Conservation (phyloP, 1,140 invertebrate species). For the Matsumurasca onukii region DNA sequence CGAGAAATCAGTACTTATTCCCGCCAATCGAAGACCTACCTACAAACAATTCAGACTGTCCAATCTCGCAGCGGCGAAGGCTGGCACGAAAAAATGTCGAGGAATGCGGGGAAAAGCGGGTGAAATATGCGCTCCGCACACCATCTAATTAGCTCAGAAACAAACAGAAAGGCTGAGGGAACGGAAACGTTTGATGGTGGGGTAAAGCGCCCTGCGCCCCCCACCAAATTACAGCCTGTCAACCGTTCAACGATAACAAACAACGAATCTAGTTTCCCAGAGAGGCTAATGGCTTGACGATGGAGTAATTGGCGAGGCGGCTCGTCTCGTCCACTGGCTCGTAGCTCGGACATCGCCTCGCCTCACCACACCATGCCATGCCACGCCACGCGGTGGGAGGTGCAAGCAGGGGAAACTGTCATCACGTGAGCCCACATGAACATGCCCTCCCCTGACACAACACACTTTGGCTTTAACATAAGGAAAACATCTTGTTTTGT, state of each 20-base stretch:
- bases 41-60: too few relatives aligned
- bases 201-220: not conserved
- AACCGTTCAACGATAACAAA: conserved; percentile 21
- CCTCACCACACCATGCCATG: too few relatives aligned
- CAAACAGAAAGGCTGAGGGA: conserved; percentile 1
- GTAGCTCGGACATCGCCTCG: not conserved
- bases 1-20: too few relatives aligned
- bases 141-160: conserved; percentile 16
- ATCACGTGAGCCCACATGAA: too few relatives aligned
- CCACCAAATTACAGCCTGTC: conserved; percentile 22
- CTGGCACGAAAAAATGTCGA: not conserved
- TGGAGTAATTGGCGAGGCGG: conserved; percentile 13
- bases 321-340: not conserved
- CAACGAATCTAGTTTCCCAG: conserved; percentile 26
- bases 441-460: too few relatives aligned
- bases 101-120: not conserved
- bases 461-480: too few relatives aligned
- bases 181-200: conserved; percentile 19
- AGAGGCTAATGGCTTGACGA: conserved; percentile 17
- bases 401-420: too few relatives aligned
- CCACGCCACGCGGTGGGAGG: too few relatives aligned
- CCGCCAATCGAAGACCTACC: too few relatives aligned
- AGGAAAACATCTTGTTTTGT: too few relatives aligned
- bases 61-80: too few relatives aligned
- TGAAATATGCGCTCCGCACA: conserved; percentile 8